Conservation (phyloP, 2,797 vertebrate genomes). For the Melanotaenia nigrans region DNA sequence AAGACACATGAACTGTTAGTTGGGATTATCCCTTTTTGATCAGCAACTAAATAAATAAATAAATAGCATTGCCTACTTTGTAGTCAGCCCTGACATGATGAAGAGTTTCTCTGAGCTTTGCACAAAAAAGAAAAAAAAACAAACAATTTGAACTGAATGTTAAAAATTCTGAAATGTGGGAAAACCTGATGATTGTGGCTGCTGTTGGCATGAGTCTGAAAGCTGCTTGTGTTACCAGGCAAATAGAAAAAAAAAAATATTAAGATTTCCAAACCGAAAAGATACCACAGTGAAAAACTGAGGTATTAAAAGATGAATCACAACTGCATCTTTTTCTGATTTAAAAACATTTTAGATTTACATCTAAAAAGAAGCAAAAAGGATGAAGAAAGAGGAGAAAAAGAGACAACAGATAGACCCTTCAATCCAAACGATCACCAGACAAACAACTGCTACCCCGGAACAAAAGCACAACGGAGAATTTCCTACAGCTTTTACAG, state of each 20-base stretch:
- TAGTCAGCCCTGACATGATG: neutral
- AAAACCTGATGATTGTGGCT: neutral
- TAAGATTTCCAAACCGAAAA: too few species aligned
- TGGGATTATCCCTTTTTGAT: neutral
- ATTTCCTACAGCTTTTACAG: too few species aligned
- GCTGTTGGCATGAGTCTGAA: conserved; percentile 23
- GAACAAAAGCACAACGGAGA: too few species aligned
- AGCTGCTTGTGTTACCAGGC: conserved; percentile 34
- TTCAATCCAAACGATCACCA: too few species aligned
- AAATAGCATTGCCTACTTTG: neutral
- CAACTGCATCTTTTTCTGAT: too few species aligned
- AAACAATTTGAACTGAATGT: neutral
- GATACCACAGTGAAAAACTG: too few species aligned
- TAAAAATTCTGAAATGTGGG: neutral
- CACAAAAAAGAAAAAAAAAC: conserved; percentile 1
- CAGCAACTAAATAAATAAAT: neutral
- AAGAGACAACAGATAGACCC: too few species aligned
- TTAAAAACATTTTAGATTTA: too few species aligned
- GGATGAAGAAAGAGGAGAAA: too few species aligned
- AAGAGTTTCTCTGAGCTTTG: neutral
- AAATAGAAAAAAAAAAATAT: conserved; percentile 19
- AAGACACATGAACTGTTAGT: neutral
- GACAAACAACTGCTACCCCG: too few species aligned
- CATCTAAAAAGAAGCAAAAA: too few species aligned
- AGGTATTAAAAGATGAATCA: too few species aligned